Base-by-base conservation (phyloP, 2,888 invertebrate genomes). In the Ariolimax columbianus region DNA sequence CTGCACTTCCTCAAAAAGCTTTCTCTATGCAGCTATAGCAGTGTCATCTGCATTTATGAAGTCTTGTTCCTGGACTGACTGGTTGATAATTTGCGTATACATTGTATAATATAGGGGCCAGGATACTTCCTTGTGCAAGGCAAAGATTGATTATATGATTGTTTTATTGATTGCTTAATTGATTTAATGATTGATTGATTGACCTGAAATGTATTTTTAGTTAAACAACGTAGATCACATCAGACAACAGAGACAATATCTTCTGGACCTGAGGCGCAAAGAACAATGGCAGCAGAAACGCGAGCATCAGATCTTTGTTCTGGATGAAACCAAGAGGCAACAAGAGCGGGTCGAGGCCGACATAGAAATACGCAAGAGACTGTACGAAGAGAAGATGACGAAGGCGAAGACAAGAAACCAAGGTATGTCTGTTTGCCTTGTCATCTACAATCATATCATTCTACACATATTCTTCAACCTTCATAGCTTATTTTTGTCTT, bases 191-290 rank as follows among this genome's bases (percentile, higher is more conserved):
- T n/a, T n/a, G n/a, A n/a, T 40, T 72, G 72, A 72, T 40, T 72
- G 72, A 40, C 40, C 4, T 63, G 30, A 4, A 23, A n/a, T n/a
- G n/a, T n/a, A 40, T 14, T 47, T 40, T 47, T 75, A 83, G 77
- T 77, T 83, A 36, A 83, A 66, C 68, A 77, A 75, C n/a, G 26
- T 77, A 11, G 77, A 83, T n/a, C 26, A 66, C 23, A 38, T 83
- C 9, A 40, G 70, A 30, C 66, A 83, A 47, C 51, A 77, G 43
- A 55, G 30, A 11, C 55, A 70, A 33, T 36, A 30, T 1, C 17
- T 3, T 9, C 7, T 75, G 43, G 82, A 82, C 1, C 40, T 9
- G 33, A 75, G n/a, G 26, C 38, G 43, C 26, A 82, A 75, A 59
- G 59, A 63, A n/a, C 19, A 47, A 30, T 82, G 82, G 82, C 47